A percentile compares a stretch with the other conserved stretches of the same genome.
phyloP scores from a whole-genome alignment of 2,888 invertebrate species.

The Eupsilia transversa region DNA sequence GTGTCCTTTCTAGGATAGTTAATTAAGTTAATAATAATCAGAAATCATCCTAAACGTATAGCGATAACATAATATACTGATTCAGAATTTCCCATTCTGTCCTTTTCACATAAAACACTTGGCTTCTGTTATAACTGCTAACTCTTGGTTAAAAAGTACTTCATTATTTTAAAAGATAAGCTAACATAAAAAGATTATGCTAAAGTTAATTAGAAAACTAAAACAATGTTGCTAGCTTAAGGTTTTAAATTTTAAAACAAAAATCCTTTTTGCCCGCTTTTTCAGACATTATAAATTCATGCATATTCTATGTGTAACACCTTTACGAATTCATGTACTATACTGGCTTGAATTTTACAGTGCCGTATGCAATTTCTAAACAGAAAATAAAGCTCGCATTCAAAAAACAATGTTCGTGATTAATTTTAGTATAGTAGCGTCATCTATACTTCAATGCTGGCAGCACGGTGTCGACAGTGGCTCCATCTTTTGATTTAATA shows the following conservation, averaged over 20 bases:
- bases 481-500: constrained; percentile 28
- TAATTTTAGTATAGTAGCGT: constrained; percentile 21
- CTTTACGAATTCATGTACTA: constrained; percentile 42
- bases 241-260: constrained; percentile 21
- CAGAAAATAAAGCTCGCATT: constrained; percentile 2
- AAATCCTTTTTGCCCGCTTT: constrained; percentile 37
- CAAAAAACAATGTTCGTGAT: constrained; percentile 27
- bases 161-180: constrained; percentile 23
- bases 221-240: constrained; percentile 35
- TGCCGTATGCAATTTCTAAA: constrained; percentile 34
- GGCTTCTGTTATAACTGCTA: neutral
- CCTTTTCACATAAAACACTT: neutral
- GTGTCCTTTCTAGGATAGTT: neutral
- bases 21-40: neutral
- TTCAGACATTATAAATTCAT: constrained; percentile 48
- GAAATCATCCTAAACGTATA: neutral
- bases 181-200: constrained; percentile 30
- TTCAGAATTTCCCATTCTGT: neutral
- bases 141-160: neutral
- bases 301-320: constrained; percentile 48
- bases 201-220: constrained; percentile 47
- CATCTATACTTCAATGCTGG: constrained; percentile 38
- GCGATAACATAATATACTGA: neutral
- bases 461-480: neutral
- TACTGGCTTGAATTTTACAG: constrained; percentile 40